These are phyloP conservation scores for Darevskia mixta DNA, from an alignment of 2,797 vertebrate genomes.

Conservation along the genomic window DNA sequence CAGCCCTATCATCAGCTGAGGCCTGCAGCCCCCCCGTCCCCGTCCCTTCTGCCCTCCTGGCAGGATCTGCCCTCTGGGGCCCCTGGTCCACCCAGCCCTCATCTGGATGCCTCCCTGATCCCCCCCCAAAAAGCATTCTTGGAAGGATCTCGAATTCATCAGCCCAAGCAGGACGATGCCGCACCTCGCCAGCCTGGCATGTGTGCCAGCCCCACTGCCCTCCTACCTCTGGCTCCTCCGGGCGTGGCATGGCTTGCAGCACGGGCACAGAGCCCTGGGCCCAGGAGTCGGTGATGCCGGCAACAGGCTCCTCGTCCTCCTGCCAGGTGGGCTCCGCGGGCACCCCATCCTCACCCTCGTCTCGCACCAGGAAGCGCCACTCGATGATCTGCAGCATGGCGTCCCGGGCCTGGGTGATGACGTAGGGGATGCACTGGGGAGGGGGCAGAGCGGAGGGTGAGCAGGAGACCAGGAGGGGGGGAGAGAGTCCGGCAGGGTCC, in stretches of 20 bases:
- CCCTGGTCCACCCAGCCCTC: not conserved
- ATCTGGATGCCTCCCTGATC: not conserved
- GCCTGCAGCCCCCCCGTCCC: too few species aligned
- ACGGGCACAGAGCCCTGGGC: conserved; percentile 79
- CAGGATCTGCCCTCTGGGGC: not conserved
- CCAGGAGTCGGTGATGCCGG: conserved; percentile 78
- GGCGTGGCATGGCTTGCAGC: accelerated
- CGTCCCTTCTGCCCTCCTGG: too few species aligned
- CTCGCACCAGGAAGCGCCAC: conserved; percentile 79
- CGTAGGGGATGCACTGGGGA: conserved; percentile 79
- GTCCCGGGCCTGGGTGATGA: conserved; percentile 76
- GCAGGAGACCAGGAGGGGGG: too few species aligned
- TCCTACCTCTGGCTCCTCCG: conserved; percentile 10
- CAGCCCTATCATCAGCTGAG: not conserved
- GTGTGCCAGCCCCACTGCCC: accelerated
- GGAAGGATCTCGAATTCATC: too few species aligned
- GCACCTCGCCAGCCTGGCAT: not conserved
- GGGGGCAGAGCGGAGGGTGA: accelerated
- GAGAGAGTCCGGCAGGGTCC: too few species aligned
- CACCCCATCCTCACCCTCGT: conserved; percentile 77
- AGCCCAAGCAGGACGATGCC: not conserved
- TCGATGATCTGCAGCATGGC: conserved; percentile 78
- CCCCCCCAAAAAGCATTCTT: too few species aligned
- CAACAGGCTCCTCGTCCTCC: conserved; percentile 77
- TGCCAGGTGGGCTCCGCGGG: conserved; percentile 49